These are phyloP conservation scores for Gambusia holbrooki DNA, from an alignment of 2,113 vertebrate species.

Conservation along the genomic window DNA sequence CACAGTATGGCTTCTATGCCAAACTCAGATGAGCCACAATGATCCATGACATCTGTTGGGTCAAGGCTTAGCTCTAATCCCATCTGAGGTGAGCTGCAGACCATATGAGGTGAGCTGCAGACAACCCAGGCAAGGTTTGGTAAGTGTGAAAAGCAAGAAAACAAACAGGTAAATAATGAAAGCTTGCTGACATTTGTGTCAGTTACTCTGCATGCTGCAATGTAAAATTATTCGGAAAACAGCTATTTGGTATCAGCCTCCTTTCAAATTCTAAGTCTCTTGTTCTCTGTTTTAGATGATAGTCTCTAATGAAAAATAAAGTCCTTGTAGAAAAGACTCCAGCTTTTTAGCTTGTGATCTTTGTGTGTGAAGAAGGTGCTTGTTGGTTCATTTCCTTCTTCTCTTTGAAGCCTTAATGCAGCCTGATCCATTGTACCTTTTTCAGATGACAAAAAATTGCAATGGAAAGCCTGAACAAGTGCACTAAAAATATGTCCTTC, in stretches of 20 bases:
- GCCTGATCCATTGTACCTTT: constrained; percentile 18
- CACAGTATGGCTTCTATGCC: constrained; percentile 34
- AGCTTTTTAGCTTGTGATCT: background rate
- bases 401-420: constrained; percentile 16
- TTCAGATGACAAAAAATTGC: constrained; percentile 11
- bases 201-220: background rate
- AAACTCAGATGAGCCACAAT: constrained; percentile 63
- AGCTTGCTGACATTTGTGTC: background rate
- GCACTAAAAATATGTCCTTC: constrained; percentile 24
- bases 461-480: constrained; percentile 9
- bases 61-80: constrained; percentile 72
- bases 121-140: constrained; percentile 15
- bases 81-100: constrained; percentile 14
- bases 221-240: background rate
- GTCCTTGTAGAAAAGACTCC: background rate
- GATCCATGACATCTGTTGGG: constrained; percentile 53
- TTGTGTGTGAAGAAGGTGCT: constrained; percentile 25
- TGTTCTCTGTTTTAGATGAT: background rate
- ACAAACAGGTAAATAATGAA: background rate
- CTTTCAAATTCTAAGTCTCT: background rate
- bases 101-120: constrained; percentile 7
- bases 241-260: background rate
- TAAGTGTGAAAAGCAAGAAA: background rate
- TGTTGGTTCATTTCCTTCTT: constrained; percentile 7
- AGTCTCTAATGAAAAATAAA: constrained; percentile 6